Evolutionary conservation across 1,140 invertebrate species (phyloP).

Genomic region (Parasteatoda tepidariorum): DNA sequence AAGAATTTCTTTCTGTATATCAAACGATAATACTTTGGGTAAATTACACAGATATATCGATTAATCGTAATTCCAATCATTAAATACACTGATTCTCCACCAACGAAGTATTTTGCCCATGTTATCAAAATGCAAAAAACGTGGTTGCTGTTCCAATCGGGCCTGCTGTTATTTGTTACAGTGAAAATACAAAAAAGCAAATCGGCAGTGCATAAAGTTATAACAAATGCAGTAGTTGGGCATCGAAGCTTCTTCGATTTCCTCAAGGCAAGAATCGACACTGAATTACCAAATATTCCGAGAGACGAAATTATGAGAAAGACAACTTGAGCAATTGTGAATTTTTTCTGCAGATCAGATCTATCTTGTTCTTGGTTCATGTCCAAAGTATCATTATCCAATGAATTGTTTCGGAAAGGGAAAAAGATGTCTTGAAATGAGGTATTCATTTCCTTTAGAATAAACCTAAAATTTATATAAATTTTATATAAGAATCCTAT

Average conservation of each 20-base stretch:
- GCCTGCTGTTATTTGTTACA: constrained; percentile 78
- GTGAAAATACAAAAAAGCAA: constrained; percentile 85
- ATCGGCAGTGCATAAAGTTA: constrained; percentile 82
- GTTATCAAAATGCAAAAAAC: constrained; percentile 82
- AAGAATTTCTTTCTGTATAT: too few species aligned
- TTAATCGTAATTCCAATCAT: constrained; percentile 90
- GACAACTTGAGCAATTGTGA: neutral
- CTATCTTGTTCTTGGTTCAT: neutral
- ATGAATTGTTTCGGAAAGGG: too few species aligned
- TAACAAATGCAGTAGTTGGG: constrained; percentile 85
- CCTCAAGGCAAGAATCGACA: neutral
- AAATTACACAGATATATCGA: constrained; percentile 85
- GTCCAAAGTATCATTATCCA: neutral
- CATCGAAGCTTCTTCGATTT: constrained; percentile 69
- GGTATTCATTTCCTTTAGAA: too few species aligned
- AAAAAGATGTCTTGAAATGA: too few species aligned
- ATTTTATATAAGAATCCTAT: too few species aligned
- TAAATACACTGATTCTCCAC: constrained; percentile 86
- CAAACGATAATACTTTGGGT: too few species aligned
- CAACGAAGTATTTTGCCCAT: constrained; percentile 85
- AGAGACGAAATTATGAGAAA: constrained; percentile 70
- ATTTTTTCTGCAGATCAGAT: neutral
- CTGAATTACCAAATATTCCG: neutral
- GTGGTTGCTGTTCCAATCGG: constrained; percentile 80
- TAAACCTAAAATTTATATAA: too few species aligned